A percentile compares a stretch with the other conserved stretches of the same genome.
These are phyloP conservation scores for Oryctes rhinoceros DNA, from an alignment of 1,140 invertebrate genomes.

Conservation along the genomic window DNA sequence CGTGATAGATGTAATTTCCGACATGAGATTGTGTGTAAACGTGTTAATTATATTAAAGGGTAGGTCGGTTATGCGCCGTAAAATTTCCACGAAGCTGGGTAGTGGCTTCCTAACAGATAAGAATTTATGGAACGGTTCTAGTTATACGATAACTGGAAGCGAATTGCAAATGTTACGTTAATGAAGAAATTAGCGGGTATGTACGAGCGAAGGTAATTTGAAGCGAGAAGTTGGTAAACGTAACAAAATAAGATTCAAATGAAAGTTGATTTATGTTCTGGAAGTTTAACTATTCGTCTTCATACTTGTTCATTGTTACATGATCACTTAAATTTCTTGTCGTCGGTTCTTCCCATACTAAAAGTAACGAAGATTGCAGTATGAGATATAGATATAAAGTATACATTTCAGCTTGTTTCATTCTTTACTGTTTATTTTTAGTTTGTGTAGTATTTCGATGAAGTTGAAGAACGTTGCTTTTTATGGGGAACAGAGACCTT, in stretches of 20 bases:
- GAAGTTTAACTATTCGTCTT: not conserved
- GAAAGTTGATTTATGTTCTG: not conserved
- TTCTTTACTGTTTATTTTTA: too few relatives aligned
- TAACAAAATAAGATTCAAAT: not conserved
- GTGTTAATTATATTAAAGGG: conserved; percentile 12
- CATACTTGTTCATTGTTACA: too few relatives aligned
- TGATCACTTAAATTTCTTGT: too few relatives aligned
- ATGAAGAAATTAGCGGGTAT: not conserved
- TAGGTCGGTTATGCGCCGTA: not conserved
- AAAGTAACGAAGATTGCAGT: too few relatives aligned
- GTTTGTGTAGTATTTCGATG: too few relatives aligned
- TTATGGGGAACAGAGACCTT: too few relatives aligned
- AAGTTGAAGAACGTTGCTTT: too few relatives aligned
- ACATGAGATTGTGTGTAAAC: conserved; percentile 14
- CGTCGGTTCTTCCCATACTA: too few relatives aligned
- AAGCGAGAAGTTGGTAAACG: not conserved
- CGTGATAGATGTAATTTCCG: not conserved
- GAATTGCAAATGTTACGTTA: conserved; percentile 8
- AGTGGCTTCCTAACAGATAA: not conserved
- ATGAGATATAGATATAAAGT: too few relatives aligned
- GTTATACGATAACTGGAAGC: not conserved
- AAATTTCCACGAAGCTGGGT: conserved; percentile 9
- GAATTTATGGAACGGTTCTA: not conserved
- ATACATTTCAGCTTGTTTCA: too few relatives aligned
- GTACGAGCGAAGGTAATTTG: not conserved